Conservation (phyloP, 2,888 invertebrate genomes). For the Clostera curtula region DNA sequence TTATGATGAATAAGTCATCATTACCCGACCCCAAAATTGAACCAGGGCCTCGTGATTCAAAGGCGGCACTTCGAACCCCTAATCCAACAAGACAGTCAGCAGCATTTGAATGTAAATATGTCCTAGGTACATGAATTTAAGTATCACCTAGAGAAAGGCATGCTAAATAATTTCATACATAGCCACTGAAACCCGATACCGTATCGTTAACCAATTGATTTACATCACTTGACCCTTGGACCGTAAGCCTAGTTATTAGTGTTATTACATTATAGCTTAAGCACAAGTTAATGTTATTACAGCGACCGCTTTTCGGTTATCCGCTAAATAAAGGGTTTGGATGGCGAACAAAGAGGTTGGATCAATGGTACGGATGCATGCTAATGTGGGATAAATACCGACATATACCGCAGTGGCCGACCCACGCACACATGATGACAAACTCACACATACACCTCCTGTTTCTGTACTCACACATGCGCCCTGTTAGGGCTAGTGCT, state of each 20-base stretch:
- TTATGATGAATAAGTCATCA: no score
- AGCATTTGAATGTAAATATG: no score
- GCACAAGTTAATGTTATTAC: conserved; percentile 25
- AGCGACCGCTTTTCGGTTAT: conserved; percentile 29
- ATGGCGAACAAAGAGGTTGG: conserved; percentile 50
- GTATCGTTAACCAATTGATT: no score
- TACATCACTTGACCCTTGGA: not conserved
- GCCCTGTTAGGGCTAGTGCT: conserved; percentile 25
- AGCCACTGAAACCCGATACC: no score
- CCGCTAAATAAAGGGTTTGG: conserved; percentile 37
- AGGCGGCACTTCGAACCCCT: no score
- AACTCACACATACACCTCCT: conserved; percentile 4
- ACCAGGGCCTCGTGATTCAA: no score
- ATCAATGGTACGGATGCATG: conserved; percentile 63
- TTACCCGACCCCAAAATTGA: no score
- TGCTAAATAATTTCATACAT: no score
- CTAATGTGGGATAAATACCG: conserved; percentile 65
- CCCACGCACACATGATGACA: conserved; percentile 30
- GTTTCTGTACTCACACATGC: conserved; percentile 14
- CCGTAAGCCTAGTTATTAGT: conserved; percentile 1
- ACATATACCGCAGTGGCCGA: conserved; percentile 39
- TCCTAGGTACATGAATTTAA: no score
- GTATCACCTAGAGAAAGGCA: no score
- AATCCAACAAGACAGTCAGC: no score
- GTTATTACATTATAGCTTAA: conserved; percentile 13